phyloP scores from a whole-genome alignment of 35 echinoderm and acorn worm genomes.

The Chiridota heheva region DNA sequence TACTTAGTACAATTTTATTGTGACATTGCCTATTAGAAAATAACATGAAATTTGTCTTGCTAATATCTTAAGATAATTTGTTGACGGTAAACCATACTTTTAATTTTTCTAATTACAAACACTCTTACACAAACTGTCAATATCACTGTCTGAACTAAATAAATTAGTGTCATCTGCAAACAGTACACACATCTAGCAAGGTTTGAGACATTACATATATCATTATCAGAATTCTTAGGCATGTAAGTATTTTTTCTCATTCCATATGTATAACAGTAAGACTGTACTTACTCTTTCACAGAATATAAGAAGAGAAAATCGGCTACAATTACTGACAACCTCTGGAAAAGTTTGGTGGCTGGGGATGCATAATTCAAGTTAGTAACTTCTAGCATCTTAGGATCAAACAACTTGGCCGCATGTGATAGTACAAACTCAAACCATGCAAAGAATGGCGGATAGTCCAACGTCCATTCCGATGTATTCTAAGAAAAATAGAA shows the following conservation, averaged over 20 bases:
- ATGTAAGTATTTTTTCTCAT: not conserved
- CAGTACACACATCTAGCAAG: too few species aligned
- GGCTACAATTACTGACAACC: slow-evolving; percentile 85
- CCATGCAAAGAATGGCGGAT: slow-evolving; percentile 95
- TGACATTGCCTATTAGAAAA: too few species aligned
- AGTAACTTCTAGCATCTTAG: slow-evolving; percentile 77
- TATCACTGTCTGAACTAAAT: too few species aligned
- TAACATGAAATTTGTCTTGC: too few species aligned
- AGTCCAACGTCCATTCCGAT: slow-evolving; percentile 97
- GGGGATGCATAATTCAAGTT: slow-evolving; percentile 75
- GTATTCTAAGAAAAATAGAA: slow-evolving; percentile 55
- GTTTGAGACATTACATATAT: too few species aligned
- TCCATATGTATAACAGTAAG: too few species aligned
- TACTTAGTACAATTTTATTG: too few species aligned
- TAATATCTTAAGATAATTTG: too few species aligned
- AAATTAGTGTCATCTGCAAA: too few species aligned
- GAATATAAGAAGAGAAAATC: slow-evolving; percentile 81
- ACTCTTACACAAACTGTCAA: too few species aligned
- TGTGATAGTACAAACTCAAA: slow-evolving; percentile 86
- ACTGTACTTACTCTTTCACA: slow-evolving; percentile 94
- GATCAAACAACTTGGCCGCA: slow-evolving; percentile 80
- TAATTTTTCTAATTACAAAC: too few species aligned
- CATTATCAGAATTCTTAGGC: slow-evolving; percentile 1
- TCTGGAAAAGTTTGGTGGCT: slow-evolving; percentile 77
- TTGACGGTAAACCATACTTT: too few species aligned